phyloP scores from a whole-genome alignment of 2,888 invertebrate species.

The Catotricha subobsoleta region DNA sequence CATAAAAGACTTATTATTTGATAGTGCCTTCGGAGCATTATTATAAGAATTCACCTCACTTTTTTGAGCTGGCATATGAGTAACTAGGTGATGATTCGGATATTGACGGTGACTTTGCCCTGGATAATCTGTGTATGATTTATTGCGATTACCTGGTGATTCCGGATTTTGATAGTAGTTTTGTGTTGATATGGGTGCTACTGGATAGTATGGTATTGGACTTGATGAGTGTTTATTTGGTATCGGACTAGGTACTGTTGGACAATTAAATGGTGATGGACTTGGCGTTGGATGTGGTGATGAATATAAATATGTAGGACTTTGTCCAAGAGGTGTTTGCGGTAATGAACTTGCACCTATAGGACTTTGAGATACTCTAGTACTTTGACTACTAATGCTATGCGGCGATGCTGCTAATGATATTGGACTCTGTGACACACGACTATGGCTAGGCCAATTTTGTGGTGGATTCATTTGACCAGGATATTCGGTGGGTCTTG shows the following conservation, averaged over 20 bases:
- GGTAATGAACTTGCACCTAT: constrained; percentile 4
- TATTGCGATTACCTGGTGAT: not conserved
- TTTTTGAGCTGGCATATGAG: no score
- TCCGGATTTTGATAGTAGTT: not conserved
- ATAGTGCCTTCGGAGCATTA: no score
- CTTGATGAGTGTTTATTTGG: not conserved
- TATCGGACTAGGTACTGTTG: constrained; percentile 3
- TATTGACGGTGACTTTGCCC: no score
- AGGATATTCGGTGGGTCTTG: not conserved
- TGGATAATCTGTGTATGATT: not conserved
- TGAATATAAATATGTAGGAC: constrained; percentile 10
- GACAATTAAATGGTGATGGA: constrained; percentile 7
- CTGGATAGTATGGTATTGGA: not conserved
- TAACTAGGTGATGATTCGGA: no score
- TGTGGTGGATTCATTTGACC: constrained; percentile 14
- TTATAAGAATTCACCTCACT: no score
- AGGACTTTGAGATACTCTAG: constrained; percentile 10
- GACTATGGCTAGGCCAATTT: constrained; percentile 12
- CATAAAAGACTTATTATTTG: no score
- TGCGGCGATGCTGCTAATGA: constrained; percentile 8
- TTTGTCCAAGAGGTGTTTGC: constrained; percentile 11
- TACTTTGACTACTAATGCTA: not conserved
- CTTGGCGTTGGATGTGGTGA: constrained; percentile 12
- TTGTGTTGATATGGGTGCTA: not conserved
- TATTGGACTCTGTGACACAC: constrained; percentile 10